Conservation (phyloP, 2,888 invertebrate genomes). For the Brachyopa scutellaris region DNA sequence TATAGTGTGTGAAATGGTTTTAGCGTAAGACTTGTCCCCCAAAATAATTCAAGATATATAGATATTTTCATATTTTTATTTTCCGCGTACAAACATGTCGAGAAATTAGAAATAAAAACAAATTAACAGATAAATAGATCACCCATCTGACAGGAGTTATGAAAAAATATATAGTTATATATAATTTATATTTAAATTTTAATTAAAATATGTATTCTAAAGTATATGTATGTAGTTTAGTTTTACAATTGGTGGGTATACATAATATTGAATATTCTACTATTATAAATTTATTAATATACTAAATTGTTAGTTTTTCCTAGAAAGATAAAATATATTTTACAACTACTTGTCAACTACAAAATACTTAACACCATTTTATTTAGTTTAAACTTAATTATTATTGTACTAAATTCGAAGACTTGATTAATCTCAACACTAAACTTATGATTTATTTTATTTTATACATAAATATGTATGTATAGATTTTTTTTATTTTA, state of each 20-base stretch:
- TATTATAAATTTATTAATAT: background rate
- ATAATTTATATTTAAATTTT: constrained; percentile 9
- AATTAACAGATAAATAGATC: constrained; percentile 69
- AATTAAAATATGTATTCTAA: background rate
- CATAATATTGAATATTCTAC: constrained; percentile 29
- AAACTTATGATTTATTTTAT: constrained; percentile 9
- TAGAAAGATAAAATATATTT: constrained; percentile 2
- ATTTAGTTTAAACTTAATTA: constrained; percentile 56
- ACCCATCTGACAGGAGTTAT: constrained; percentile 82
- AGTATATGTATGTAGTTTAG: background rate
- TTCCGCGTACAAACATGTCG: constrained; percentile 13
- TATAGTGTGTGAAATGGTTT: constrained; percentile 53
- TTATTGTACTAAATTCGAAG: constrained; percentile 76
- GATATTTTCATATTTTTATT: constrained; percentile 17
- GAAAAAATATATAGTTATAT: constrained; percentile 51
- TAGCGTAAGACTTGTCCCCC: constrained; percentile 71
- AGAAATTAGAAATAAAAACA: constrained; percentile 9
- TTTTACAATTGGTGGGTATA: constrained; percentile 66
- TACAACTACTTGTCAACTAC: too few relatives aligned
- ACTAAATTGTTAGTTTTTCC: background rate
- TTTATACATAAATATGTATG: background rate
- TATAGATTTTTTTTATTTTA: constrained; percentile 3
- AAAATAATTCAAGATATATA: constrained; percentile 1
- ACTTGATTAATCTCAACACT: constrained; percentile 62
- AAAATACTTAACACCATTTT: too few relatives aligned